Evolutionary conservation across 2,113 vertebrate species (phyloP).

Genomic region (Sorex araneus): DNA sequence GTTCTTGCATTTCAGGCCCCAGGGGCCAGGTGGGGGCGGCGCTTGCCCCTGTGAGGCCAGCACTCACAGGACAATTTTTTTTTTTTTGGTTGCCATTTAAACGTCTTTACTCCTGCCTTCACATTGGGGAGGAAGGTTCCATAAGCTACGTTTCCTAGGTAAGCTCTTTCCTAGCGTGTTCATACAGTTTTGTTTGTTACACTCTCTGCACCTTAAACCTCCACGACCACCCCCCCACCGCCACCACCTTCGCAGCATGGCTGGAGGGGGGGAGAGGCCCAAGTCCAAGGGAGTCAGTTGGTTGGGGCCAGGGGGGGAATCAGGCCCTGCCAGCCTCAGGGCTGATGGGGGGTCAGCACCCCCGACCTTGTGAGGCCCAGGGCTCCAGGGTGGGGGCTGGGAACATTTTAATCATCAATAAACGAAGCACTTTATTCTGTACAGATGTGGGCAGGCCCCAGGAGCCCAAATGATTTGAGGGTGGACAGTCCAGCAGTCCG

Average conservation of each 20-base stretch:
- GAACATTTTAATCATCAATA: slow-evolving; percentile 88
- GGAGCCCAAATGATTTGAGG: slow-evolving; percentile 81
- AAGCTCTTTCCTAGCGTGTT: slow-evolving; percentile 75
- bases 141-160: slow-evolving; percentile 76
- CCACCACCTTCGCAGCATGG: slow-evolving; percentile 63
- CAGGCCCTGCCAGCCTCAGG: background rate
- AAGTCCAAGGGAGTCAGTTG: background rate
- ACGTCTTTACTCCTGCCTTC: slow-evolving; percentile 66
- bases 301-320: background rate
- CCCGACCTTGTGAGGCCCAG: slow-evolving; percentile 79
- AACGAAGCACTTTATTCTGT: slow-evolving; percentile 93
- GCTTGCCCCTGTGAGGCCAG: slow-evolving; percentile 51
- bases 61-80: slow-evolving; percentile 45
- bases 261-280: slow-evolving; percentile 67
- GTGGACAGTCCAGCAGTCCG: slow-evolving; percentile 58
- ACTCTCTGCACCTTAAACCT: slow-evolving; percentile 83
- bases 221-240: background rate
- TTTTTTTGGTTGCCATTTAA: slow-evolving; percentile 69
- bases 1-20: background rate
- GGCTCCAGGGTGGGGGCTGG: slow-evolving; percentile 73
- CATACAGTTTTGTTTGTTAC: slow-evolving; percentile 76
- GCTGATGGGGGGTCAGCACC: slow-evolving; percentile 75
- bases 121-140: slow-evolving; percentile 52
- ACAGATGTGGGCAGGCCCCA: slow-evolving; percentile 83
- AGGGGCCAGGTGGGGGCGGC: background rate